A percentile compares a stretch with the other conserved stretches of the same genome.
Evolutionary conservation across 1,140 invertebrate species (phyloP).

Genomic region (Hesperophylax magnus): DNA sequence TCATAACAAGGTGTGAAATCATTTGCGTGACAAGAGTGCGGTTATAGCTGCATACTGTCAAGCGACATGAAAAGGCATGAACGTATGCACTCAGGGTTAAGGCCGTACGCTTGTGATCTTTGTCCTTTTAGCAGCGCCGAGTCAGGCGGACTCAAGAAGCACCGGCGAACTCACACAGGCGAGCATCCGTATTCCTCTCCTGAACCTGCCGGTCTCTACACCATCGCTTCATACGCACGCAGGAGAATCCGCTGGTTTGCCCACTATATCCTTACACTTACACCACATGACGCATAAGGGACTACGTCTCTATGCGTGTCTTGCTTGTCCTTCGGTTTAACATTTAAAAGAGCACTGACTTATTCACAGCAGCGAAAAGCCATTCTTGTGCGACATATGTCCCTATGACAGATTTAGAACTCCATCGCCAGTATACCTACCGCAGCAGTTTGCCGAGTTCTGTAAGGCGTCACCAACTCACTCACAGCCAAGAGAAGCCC

Average conservation of each 20-base stretch:
- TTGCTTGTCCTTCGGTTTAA: neutral
- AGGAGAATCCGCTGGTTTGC: neutral
- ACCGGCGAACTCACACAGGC: conserved; percentile 9
- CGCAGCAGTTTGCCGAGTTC: neutral
- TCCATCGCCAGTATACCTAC: neutral
- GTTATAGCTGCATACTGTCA: neutral
- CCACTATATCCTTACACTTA: neutral
- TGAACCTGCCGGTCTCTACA: neutral
- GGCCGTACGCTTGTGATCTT: conserved; percentile 9
- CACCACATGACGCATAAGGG: conserved; percentile 22
- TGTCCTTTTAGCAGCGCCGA: conserved; percentile 6
- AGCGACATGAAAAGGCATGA: conserved; percentile 10
- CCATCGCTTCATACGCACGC: conserved; percentile 11
- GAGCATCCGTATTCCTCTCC: conserved; percentile 3
- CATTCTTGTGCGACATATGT: conserved; percentile 12
- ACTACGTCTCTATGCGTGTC: neutral
- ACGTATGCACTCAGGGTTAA: neutral
- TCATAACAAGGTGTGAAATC: conserved; percentile 25
- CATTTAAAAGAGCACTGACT: conserved; percentile 14
- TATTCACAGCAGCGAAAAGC: conserved; percentile 21
- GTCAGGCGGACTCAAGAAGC: neutral
- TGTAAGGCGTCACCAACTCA: neutral
- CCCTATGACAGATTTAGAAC: neutral
- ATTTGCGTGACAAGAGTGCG: neutral
- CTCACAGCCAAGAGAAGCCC: neutral